Conservation (phyloP, 2,888 invertebrate species). For the Cenopis cana region DNA sequence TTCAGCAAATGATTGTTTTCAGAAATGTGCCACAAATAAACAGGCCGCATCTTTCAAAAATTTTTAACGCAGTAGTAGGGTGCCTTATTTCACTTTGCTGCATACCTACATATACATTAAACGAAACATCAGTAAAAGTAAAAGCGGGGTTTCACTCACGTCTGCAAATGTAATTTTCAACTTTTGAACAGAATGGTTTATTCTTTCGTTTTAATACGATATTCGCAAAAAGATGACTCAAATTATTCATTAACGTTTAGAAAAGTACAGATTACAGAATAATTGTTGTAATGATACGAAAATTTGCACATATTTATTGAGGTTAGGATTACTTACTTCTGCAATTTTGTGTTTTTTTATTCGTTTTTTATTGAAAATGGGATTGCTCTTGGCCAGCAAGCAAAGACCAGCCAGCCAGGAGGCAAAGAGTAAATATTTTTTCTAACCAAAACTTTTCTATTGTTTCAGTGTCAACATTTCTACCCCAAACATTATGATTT, state of each 20-base stretch:
- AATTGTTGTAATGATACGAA: too few relatives aligned
- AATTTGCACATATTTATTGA: too few relatives aligned
- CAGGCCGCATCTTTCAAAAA: conserved; percentile 43
- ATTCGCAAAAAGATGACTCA: conserved; percentile 12
- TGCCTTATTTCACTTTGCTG: too few relatives aligned
- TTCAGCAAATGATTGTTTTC: conserved; percentile 43
- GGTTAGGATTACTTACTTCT: too few relatives aligned
- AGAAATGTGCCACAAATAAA: conserved; percentile 48
- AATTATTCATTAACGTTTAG: neutral
- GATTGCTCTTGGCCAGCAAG: too few relatives aligned
- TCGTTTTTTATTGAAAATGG: too few relatives aligned
- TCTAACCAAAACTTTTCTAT: conserved; percentile 55
- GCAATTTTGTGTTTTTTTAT: too few relatives aligned
- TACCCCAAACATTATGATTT: conserved; percentile 85
- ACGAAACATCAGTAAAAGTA: conserved; percentile 54
- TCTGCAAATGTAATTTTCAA: conserved; percentile 48
- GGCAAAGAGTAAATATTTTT: neutral
- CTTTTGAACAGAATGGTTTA: conserved; percentile 51
- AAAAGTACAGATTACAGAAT: neutral
- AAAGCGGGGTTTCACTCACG: conserved; percentile 55
- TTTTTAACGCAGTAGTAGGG: conserved; percentile 17
- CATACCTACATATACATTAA: conserved; percentile 37
- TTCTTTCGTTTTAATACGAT: conserved; percentile 46
- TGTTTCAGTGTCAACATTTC: conserved; percentile 85
- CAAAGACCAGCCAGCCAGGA: too few relatives aligned